phyloP scores from a whole-genome alignment of 2,797 vertebrate genomes.

The Anabas testudineus region DNA sequence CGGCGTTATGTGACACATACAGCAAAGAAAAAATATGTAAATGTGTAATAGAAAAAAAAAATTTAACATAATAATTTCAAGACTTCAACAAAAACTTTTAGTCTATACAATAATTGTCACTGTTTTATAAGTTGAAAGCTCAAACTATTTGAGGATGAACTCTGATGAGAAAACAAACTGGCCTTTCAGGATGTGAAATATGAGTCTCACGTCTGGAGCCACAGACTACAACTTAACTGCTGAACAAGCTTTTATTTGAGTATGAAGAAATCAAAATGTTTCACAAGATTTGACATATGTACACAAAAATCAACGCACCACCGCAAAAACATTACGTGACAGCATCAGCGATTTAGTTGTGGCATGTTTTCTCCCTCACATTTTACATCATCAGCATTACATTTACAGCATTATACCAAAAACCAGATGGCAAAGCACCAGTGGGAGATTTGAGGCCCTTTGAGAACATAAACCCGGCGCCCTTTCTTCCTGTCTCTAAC shows the following conservation, averaged over 20 bases:
- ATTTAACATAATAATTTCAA: not conserved
- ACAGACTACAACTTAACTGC: constrained; percentile 20
- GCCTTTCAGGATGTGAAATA: not conserved
- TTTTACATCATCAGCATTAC: too few species aligned
- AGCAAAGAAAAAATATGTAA: not conserved
- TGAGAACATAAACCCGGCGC: constrained; percentile 25
- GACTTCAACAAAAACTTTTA: not conserved
- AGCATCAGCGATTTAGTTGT: not conserved
- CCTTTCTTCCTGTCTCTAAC: not conserved
- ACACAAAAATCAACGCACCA: constrained; percentile 9
- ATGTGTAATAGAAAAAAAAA: not conserved
- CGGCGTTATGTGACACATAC: not conserved
- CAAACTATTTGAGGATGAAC: not conserved
- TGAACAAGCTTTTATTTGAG: constrained; percentile 43
- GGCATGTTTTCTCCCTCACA: too few species aligned
- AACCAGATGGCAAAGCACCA: constrained; percentile 27
- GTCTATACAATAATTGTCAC: not conserved
- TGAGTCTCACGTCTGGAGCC: not conserved
- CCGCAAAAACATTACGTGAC: not conserved
- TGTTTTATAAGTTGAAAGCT: not conserved
- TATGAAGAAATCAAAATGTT: constrained; percentile 54
- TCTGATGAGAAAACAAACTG: not conserved
- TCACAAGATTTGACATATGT: constrained; percentile 33
- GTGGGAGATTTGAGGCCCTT: not conserved
- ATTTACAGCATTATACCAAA: constrained; percentile 28